A percentile compares a stretch with the other conserved stretches of the same genome.
Conservation (phyloP, 2,797 vertebrate species). For the Harpagifer antarcticus region DNA sequence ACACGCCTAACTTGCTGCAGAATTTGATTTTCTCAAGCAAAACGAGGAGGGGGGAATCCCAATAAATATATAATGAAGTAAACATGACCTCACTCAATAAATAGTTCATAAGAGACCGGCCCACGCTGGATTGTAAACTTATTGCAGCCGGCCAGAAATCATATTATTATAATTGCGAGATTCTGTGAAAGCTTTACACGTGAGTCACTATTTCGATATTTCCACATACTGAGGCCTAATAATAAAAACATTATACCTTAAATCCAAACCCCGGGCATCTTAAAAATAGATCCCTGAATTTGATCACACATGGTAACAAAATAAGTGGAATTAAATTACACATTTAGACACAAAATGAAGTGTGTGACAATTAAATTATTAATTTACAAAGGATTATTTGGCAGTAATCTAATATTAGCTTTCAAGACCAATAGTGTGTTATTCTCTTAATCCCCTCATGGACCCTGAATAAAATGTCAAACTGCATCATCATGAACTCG, state of each 20-base stretch:
- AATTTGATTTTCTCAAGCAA: conserved; percentile 87
- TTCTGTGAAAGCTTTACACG: conserved; percentile 61
- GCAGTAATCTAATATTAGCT: conserved; percentile 92
- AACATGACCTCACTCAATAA: conserved; percentile 96
- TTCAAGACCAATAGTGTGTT: conserved; percentile 84
- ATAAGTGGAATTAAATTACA: conserved; percentile 90
- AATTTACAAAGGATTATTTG: conserved; percentile 93
- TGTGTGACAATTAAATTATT: conserved; percentile 90
- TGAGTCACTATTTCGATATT: conserved; percentile 60
- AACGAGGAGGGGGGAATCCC: conserved; percentile 88
- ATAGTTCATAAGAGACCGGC: conserved; percentile 88
- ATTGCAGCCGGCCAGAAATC: conserved; percentile 70
- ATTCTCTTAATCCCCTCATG: conserved; percentile 63
- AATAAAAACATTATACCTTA: conserved; percentile 54
- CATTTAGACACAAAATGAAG: conserved; percentile 91
- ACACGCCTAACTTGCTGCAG: conserved; percentile 79
- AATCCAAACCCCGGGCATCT: conserved; percentile 66
- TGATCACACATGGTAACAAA: conserved; percentile 85
- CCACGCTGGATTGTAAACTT: conserved; percentile 84
- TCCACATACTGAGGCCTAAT: conserved; percentile 60
- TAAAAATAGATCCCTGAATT: conserved; percentile 77
- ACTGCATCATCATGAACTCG: conserved; percentile 77
- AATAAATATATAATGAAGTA: conserved; percentile 98
- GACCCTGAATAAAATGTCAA: conserved; percentile 80
- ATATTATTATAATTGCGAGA: conserved; percentile 66